A percentile compares a stretch with the other conserved stretches of the same genome.
Conservation (phyloP, 2,888 invertebrate species). For the Girardia tigrina region DNA sequence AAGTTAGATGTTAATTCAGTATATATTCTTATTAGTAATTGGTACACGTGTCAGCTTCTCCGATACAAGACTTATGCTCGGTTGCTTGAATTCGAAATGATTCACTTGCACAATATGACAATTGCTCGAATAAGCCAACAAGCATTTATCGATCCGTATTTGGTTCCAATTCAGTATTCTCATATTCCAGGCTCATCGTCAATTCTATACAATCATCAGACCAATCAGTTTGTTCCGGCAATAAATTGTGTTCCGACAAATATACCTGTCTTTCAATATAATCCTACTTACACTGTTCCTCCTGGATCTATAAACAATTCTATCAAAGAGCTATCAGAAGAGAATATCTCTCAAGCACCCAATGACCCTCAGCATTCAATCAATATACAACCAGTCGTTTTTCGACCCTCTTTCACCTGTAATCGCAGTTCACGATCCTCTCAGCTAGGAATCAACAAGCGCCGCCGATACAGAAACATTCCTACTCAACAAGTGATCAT, state of each 20-base stretch:
- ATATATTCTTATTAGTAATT: not conserved
- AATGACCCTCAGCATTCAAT: not conserved
- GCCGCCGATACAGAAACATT: constrained; percentile 3
- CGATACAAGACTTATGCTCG: constrained; percentile 34
- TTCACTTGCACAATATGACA: constrained; percentile 13
- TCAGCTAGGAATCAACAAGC: not conserved
- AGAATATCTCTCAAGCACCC: not conserved
- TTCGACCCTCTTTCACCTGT: not conserved
- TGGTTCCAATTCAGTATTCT: constrained; percentile 4
- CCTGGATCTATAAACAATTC: constrained; percentile 17
- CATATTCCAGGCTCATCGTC: constrained; percentile 8
- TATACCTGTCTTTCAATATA: constrained; percentile 15
- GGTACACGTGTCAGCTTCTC: not conserved
- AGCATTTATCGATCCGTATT: not conserved
- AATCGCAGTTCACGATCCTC: not conserved
- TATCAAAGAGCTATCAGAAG: constrained; percentile 4
- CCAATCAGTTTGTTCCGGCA: not conserved
- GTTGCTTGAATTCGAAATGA: constrained; percentile 16
- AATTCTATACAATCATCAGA: constrained; percentile 2
- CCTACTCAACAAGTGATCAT: not conserved
- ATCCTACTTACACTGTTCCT: not conserved
- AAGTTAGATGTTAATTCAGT: not conserved
- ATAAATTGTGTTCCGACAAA: constrained; percentile 6
- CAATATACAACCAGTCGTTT: not conserved
- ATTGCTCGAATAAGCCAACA: not conserved